Percentiles rank a stretch among this genome's conserved stretches.
phyloP scores from a whole-genome alignment of 2,797 vertebrate species.

The Alfaro cultratus region DNA sequence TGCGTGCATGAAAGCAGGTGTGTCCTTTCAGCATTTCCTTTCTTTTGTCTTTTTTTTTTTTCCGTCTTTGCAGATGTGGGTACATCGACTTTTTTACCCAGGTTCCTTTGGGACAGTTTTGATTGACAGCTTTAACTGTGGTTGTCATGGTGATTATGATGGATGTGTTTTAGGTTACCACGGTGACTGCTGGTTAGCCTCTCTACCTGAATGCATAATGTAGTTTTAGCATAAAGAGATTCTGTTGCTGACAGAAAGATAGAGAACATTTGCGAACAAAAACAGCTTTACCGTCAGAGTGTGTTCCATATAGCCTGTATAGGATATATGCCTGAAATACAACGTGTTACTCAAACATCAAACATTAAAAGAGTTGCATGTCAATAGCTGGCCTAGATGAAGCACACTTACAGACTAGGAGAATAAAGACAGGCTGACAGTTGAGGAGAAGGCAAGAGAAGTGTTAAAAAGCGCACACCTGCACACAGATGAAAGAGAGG shows the following conservation, averaged over 20 bases:
- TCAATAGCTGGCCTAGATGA: constrained; percentile 9
- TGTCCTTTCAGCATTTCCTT: constrained; percentile 38
- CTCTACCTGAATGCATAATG: constrained; percentile 75
- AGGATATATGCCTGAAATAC: constrained; percentile 1
- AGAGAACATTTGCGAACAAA: constrained; percentile 20
- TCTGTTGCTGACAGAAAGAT: constrained; percentile 56
- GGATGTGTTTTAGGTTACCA: constrained; percentile 77
- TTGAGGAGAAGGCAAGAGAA: constrained; percentile 6
- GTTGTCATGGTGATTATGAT: constrained; percentile 81
- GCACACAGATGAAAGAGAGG: constrained; percentile 62
- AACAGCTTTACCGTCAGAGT: constrained; percentile 28
- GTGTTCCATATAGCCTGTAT: constrained; percentile 1
- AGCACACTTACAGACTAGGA: constrained; percentile 9
- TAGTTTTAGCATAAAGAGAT: constrained; percentile 70
- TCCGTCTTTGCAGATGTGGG: constrained; percentile 50
- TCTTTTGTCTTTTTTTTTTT: not conserved
- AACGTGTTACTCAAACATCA: not conserved
- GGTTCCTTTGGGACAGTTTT: constrained; percentile 59
- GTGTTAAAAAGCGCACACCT: constrained; percentile 50
- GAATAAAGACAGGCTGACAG: constrained; percentile 27
- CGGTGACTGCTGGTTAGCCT: constrained; percentile 69
- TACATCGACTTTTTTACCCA: constrained; percentile 44
- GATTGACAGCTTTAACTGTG: constrained; percentile 74
- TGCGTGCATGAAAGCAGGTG: not conserved
- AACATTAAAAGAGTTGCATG: constrained; percentile 10